Evolutionary conservation across 2,888 invertebrate species (phyloP), one percentile per base, ranked within the genome.

Genomic region (Prenolepis imparis): DNA sequence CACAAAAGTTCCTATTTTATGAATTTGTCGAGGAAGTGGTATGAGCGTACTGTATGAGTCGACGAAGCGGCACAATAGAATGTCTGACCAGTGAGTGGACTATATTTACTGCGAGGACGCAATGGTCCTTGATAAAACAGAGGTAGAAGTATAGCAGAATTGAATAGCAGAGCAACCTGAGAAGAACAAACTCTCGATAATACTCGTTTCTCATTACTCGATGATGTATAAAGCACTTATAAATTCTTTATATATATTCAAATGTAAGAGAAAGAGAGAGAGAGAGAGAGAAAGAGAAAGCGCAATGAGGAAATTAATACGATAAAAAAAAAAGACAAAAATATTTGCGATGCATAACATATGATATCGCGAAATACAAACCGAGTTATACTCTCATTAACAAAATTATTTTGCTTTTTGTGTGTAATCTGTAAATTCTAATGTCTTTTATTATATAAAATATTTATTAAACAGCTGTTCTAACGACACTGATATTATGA

Each of bases 1-100:
- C 5, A 6, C 21, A 15, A 6, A 39, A 18, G 3, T n/a, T 70
- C 21, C 39, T n/a, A 3, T 39, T 70, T 41, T 1, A n/a, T 15
- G 28, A 77, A 39, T 70, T 66, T 21, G 48, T 52, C 48, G 36
- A 24, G 72, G 81, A 82, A 87, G 74, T 87, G 89, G 68, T 87
- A 84, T 63, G 64, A 73, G 80, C 52, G 15, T 39, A 77, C 77
- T 28, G 75, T 77, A 87, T 81, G 84, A 84, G 15, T 55, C 52
- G 87, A 73, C 83, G 39, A 68, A 21, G 44, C 52, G n/a, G 39
- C 55, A 68, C 55, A 77, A 68, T 68, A 21, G 72, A 15, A 57
- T 41, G 41, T 55, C 77, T 77, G 41, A 68, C 55, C 55, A 68
- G 12, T 18, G 36, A 64, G 11, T 39, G 39, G 39, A 3, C n/a